Base-by-base conservation (phyloP, 2,113 vertebrate species). In the Erinaceus europaeus region DNA sequence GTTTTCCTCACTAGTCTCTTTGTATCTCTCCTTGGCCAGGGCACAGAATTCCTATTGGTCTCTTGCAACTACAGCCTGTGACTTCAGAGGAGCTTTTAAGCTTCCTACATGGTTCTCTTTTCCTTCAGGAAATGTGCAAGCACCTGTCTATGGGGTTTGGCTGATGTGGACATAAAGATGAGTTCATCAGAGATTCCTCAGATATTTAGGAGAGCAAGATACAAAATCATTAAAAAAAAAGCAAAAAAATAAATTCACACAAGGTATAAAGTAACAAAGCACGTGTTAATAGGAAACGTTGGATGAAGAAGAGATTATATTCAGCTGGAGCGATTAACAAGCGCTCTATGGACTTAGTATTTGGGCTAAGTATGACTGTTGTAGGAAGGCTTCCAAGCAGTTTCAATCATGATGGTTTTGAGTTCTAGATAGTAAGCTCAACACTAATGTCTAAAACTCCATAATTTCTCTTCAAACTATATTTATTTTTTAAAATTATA, bases 211-310 rank as follows among this genome's bases (percentile, higher is more conserved):
- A 68, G 32, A 65, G 64, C 68, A 91, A 74, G 73, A 91, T 29
- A 90, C 61, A n/a, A n/a, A n/a, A n/a, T n/a, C n/a, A n/a, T n/a
- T n/a, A n/a, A n/a, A n/a, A n/a, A n/a, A n/a, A n/a, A n/a, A n/a
- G n/a, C 64, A 89, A 89, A 36, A 92, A 84, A n/a, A 85, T 88
- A 84, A 81, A 81, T 25, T 76, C 57, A 86, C 50, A 88, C 5
- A 84, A 73, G 32, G 15, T 67, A 80, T 68, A 91, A 91, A 85
- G 42, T 76, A 88, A 94, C 13, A n/a, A n/a, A 81, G 77, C 61
- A 79, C 65, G 34, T 76, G 52, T 81, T 85, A 42, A 50, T 46
- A 89, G 62, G 38, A 29, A 72, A 59, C 82, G 36, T 83, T 76
- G 46, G 89, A 89, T 62, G 74, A 79, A 68, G 57, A 32, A 88